Evolutionary conservation across 2,797 vertebrate species (phyloP).

Genomic region (Morelia viridis): DNA sequence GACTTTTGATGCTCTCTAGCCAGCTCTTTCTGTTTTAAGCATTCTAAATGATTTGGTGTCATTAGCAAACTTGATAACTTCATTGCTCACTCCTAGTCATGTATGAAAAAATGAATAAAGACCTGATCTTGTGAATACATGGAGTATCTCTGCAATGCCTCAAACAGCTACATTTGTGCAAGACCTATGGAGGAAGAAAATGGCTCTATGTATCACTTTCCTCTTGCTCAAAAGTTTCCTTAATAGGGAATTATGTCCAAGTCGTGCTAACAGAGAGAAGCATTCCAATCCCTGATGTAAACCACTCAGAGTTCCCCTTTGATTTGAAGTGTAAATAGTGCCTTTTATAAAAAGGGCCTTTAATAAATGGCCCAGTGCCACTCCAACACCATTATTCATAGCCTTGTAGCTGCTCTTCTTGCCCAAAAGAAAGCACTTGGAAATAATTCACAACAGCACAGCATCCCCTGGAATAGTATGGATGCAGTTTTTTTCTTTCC

Average conservation of each 20-base stretch:
- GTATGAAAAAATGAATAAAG: not conserved
- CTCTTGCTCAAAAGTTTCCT: constrained; percentile 63
- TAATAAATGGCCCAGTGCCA: constrained; percentile 53
- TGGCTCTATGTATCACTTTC: constrained; percentile 42
- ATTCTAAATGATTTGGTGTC: not conserved
- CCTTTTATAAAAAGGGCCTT: constrained; percentile 58
- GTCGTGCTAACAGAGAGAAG: not conserved
- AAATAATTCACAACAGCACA: not conserved
- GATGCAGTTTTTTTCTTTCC: not conserved
- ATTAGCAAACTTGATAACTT: not conserved
- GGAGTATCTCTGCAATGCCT: not conserved
- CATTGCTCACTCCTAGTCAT: not conserved
- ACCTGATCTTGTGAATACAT: not conserved
- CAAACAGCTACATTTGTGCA: not conserved
- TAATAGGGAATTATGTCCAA: constrained; percentile 70
- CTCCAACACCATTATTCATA: constrained; percentile 44
- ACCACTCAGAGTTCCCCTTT: constrained; percentile 55
- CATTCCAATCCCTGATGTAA: constrained; percentile 68
- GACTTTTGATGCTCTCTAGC: not conserved
- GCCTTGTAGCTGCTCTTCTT: accelerated
- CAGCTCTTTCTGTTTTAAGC: not conserved
- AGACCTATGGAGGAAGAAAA: constrained; percentile 43
- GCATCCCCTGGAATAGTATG: constrained; percentile 1
- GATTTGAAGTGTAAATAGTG: constrained; percentile 67
- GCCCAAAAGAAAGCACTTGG: not conserved